Conservation (phyloP, 2,797 vertebrate genomes). For the Gobionotothen gibberifrons region DNA sequence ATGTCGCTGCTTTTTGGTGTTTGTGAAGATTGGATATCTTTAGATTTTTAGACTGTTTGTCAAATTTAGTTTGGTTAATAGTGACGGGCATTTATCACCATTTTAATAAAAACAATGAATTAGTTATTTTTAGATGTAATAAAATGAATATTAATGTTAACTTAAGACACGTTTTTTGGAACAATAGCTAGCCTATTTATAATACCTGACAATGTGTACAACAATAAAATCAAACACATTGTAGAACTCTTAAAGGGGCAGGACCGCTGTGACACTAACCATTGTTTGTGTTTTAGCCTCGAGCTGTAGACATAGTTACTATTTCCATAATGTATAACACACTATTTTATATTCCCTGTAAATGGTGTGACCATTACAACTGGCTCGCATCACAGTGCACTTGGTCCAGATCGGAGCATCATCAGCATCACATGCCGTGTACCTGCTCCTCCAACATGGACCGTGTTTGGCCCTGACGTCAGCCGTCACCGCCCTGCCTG, state of each 20-base stretch:
- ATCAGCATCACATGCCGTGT: conserved; percentile 63
- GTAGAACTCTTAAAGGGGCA: not conserved
- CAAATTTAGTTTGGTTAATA: not conserved
- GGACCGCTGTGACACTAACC: not conserved
- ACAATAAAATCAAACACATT: not conserved
- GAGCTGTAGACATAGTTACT: not conserved
- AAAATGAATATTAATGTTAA: too few relatives aligned
- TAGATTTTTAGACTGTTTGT: too few relatives aligned
- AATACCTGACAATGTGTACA: not conserved
- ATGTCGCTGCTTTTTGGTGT: not conserved
- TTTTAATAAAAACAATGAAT: not conserved
- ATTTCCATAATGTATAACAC: not conserved
- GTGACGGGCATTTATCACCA: not conserved
- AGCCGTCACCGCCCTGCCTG: conserved; percentile 82
- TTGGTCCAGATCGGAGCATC: conserved; percentile 46
- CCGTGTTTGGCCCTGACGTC: conserved; percentile 81
- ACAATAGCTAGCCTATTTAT: too few relatives aligned
- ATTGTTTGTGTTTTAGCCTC: not conserved
- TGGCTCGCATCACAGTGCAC: conserved; percentile 9
- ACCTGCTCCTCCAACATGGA: conserved; percentile 80
- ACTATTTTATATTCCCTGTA: not conserved
- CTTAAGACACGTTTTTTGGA: too few relatives aligned
- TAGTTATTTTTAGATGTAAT: not conserved
- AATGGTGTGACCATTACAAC: not conserved
- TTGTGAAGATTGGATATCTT: not conserved